Percentiles rank a stretch among this genome's conserved stretches.
These are phyloP conservation scores for Dicrurus megarhynchus DNA, from an alignment of 2,113 vertebrate genomes.

Conservation along the genomic window DNA sequence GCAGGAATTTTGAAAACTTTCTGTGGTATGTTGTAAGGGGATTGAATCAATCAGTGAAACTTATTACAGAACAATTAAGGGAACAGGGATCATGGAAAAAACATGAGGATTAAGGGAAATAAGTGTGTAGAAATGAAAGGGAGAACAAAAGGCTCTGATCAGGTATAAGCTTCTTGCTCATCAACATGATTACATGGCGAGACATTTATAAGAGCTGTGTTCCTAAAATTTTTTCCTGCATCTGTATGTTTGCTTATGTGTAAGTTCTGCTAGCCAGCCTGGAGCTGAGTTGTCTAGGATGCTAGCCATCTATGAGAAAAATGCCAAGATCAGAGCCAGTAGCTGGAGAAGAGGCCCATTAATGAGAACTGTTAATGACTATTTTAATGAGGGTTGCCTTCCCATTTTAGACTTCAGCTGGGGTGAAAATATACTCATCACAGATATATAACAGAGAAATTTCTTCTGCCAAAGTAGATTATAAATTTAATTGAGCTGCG, in stretches of 20 bases:
- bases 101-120: background rate
- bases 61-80: background rate
- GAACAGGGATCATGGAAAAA: background rate
- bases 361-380: background rate
- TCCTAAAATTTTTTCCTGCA: background rate
- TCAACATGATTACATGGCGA: background rate
- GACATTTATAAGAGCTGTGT: background rate
- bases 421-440: background rate
- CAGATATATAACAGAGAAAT: background rate
- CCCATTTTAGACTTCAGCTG: background rate
- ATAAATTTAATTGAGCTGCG: background rate
- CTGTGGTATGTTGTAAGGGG: background rate
- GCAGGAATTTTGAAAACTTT: background rate
- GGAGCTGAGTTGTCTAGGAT: background rate
- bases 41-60: background rate
- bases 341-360: background rate
- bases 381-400: background rate
- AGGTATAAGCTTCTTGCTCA: rapidly evolving
- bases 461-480: background rate
- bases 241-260: background rate
- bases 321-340: background rate
- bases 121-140: background rate
- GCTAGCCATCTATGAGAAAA: background rate
- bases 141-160: background rate
- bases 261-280: background rate